phyloP scores from a whole-genome alignment of 2,888 invertebrate species.

The Hirtodrosophila trivittata region DNA sequence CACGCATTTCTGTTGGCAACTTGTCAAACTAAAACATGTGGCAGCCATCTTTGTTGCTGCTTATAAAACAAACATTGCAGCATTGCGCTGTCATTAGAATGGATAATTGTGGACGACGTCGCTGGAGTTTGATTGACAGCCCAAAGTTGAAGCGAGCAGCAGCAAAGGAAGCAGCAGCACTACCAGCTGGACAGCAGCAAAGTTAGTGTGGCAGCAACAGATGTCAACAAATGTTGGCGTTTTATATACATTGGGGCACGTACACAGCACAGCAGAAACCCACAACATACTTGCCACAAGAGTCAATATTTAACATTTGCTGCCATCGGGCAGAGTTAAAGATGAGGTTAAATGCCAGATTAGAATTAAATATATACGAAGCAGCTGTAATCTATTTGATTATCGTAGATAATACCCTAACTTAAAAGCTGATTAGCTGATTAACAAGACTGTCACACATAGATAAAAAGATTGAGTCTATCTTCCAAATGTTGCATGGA shows the following conservation, averaged over 20 bases:
- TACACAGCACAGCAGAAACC: slow-evolving; percentile 9
- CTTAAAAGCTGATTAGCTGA: too few relatives aligned
- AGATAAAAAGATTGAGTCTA: too few relatives aligned
- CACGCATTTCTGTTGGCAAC: slow-evolving; percentile 64
- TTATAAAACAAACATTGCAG: slow-evolving; percentile 57
- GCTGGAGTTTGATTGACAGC: slow-evolving; percentile 52
- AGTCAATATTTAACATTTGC: too few relatives aligned
- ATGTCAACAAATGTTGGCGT: slow-evolving; percentile 73
- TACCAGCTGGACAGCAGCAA: slow-evolving; percentile 26
- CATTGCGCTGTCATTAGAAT: slow-evolving; percentile 73
- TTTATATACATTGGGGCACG: slow-evolving; percentile 43
- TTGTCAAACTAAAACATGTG: slow-evolving; percentile 75
- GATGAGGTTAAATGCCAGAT: too few relatives aligned
- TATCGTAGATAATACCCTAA: too few relatives aligned
- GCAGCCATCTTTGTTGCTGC: slow-evolving; percentile 63
- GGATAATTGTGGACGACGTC: slow-evolving; percentile 68
- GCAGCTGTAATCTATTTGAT: too few relatives aligned
- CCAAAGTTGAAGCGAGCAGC: slow-evolving; percentile 9
- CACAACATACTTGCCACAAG: slow-evolving; percentile 32
- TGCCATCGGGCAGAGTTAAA: too few relatives aligned
- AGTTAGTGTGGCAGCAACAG: slow-evolving; percentile 52
- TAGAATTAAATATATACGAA: too few relatives aligned
- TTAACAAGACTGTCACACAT: too few relatives aligned
- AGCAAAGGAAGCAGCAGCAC: slow-evolving; percentile 11
- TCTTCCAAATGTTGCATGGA: too few relatives aligned